phyloP scores from a whole-genome alignment of 2,888 invertebrate species.

The Melangyna quadrimaculata region DNA sequence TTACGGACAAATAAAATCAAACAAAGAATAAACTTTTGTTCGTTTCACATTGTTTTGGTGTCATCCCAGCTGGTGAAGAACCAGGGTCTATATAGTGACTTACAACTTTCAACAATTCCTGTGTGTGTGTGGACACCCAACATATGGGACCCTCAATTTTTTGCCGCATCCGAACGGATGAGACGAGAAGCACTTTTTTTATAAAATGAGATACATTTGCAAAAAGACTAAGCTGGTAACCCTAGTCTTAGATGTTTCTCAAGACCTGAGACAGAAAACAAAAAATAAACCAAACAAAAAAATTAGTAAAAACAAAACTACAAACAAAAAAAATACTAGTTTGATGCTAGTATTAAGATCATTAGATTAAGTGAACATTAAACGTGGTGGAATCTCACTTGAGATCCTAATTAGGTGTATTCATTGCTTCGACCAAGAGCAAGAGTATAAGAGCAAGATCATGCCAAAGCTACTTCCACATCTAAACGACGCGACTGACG shows the following conservation, averaged over 20 bases:
- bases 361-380: conserved; percentile 71
- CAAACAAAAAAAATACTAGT: conserved; percentile 14
- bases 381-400: conserved; percentile 69
- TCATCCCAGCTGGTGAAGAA: no score
- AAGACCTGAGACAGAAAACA: not conserved
- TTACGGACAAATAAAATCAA: no score
- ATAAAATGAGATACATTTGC: no score
- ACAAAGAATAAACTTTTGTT: no score
- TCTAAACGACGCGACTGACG: not conserved
- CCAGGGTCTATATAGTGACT: no score
- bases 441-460: conserved; percentile 24
- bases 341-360: conserved; percentile 56
- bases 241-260: not conserved
- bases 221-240: not conserved
- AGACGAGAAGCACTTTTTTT: no score
- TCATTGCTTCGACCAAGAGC: conserved; percentile 38
- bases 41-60: no score
- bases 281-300: not conserved
- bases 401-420: conserved; percentile 69
- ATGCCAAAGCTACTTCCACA: not conserved
- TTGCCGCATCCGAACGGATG: no score
- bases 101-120: no score
- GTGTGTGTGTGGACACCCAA: no score
- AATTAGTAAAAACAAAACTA: conserved; percentile 6
- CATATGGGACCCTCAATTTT: no score